Percentiles rank a stretch among this genome's conserved stretches.
Evolutionary conservation across 2,113 vertebrate species (phyloP).

Genomic region (Sarotherodon lohbergeri): DNA sequence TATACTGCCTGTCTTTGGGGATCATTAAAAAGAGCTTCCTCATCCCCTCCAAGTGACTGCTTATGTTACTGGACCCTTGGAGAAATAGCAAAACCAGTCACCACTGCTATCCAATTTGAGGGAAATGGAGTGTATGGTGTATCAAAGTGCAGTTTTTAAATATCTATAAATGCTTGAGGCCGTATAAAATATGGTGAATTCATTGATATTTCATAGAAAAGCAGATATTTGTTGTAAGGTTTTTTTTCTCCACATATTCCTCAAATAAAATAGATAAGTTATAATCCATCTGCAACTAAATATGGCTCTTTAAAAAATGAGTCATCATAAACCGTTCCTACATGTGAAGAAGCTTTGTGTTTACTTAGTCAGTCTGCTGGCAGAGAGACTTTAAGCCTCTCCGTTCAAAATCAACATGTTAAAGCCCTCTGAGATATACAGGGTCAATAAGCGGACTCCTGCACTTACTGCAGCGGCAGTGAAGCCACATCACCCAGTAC

Average conservation of each 20-base stretch:
- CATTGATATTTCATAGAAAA: not conserved
- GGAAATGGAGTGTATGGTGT: not conserved
- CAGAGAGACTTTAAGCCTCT: slow-evolving; percentile 14
- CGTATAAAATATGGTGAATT: not conserved
- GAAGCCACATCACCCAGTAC: not conserved
- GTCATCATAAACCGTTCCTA: not conserved
- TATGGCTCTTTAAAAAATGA: not conserved
- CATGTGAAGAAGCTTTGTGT: not conserved
- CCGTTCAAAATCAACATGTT: slow-evolving; percentile 28
- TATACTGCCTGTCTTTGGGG: slow-evolving; percentile 48
- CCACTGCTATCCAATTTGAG: not conserved
- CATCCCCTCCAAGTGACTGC: slow-evolving; percentile 45
- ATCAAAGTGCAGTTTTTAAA: not conserved
- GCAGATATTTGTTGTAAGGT: not conserved
- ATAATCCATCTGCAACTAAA: slow-evolving; percentile 6
- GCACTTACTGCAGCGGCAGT: not conserved
- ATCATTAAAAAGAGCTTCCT: slow-evolving; percentile 61
- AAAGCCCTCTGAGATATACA: slow-evolving; percentile 7
- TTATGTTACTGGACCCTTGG: slow-evolving; percentile 32
- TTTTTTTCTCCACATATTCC: not conserved
- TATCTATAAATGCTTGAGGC: not conserved
- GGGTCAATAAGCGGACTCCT: slow-evolving; percentile 30
- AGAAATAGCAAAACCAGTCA: slow-evolving; percentile 11
- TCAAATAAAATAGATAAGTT: not conserved
- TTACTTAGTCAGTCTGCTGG: slow-evolving; percentile 14